Base-by-base conservation (phyloP, 2,888 invertebrate species). In the Julus scanicus region DNA sequence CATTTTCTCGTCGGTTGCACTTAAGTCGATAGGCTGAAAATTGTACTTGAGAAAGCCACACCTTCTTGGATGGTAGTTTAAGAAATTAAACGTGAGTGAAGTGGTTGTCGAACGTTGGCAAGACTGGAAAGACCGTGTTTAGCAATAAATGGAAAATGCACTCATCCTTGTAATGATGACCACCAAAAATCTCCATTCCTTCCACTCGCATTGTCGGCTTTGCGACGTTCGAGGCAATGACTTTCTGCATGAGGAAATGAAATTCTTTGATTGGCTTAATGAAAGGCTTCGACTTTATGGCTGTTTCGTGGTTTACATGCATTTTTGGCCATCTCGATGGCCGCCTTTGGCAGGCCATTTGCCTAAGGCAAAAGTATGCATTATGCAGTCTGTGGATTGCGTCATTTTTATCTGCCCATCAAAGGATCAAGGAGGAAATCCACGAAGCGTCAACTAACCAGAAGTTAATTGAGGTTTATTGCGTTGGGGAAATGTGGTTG, bases 1-100 rank as follows among this genome's bases (percentile, higher is more conserved):
- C 71, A 71, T 71, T 71, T 71, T 71, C 71, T 71, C 71, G 71
- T 71, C 29, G 71, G 71, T 71, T 71, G 71, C 71, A 71, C 71
- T 71, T 71, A 71, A 71, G 71, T 71, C 71, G 71, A 71, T 71
- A 71, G 71, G 71, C 71, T 71, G 71, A 29, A 71, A 71, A 71
- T 71, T 71, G 71, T 71, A 29, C 29, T 71, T 11, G 8, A 71
- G 71, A 20, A 20, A 71, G 29, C 17, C 53, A 6, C 63, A 17
- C 63, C 63, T 63, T n/a, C n/a, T 8, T 71, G 71, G 29, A 71
- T 29, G 71, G 63, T 29, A 71, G 71, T 71, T 71, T 71, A 29
- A 20, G 71, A 71, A 71, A 71, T 71, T 71, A 71, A 71, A 44
- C 44, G 44, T 5, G 44, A 29, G 71, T 20, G n/a, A 71, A 71